Percentiles rank a stretch among this genome's conserved stretches.
These are phyloP conservation scores for Smutsia gigantea DNA, from an alignment of 2,797 vertebrate genomes.

Conservation along the genomic window DNA sequence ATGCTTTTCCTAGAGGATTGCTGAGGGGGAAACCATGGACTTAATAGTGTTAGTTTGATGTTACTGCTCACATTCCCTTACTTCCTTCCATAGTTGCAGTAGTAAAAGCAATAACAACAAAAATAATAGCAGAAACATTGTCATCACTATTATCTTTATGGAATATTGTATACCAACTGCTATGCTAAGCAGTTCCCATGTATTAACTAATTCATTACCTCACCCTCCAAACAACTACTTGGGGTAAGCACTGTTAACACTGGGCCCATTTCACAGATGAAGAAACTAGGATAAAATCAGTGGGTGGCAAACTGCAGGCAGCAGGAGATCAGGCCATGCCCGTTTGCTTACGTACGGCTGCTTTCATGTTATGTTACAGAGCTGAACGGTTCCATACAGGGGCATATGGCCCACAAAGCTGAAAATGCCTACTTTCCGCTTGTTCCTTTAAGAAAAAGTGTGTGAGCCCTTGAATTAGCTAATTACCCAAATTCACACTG, in stretches of 20 bases:
- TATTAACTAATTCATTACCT: not conserved
- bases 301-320: not conserved
- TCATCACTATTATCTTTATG: not conserved
- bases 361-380: not conserved
- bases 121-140: not conserved
- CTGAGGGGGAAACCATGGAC: not conserved
- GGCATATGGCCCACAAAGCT: not conserved
- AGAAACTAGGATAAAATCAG: not conserved
- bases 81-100: not conserved
- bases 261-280: not conserved
- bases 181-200: not conserved
- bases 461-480: not conserved
- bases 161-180: not conserved
- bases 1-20: not conserved
- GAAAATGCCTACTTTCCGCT: not conserved
- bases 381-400: not conserved
- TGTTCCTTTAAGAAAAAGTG: not conserved
- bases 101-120: not conserved
- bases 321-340: not conserved
- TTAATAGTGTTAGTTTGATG: not conserved
- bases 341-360: not conserved
- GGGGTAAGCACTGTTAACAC: no score
- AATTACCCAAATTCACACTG: not conserved
- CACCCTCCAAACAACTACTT: not conserved
- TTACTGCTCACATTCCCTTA: not conserved